Conservation (phyloP, 2,888 invertebrate species). For the Aethes cnicana region DNA sequence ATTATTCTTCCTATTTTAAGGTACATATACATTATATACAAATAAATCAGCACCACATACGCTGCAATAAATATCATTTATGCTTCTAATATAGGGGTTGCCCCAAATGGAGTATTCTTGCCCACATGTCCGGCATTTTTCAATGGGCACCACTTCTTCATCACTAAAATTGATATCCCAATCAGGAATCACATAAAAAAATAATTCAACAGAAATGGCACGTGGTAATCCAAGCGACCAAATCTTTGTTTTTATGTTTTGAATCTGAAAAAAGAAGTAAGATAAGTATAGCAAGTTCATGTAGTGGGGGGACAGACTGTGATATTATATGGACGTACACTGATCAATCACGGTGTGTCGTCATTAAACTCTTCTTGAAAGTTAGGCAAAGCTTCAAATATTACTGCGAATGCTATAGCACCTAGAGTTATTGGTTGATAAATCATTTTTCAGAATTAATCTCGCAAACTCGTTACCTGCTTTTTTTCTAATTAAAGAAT, state of each 20-base stretch:
- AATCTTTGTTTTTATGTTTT: slow-evolving; percentile 13
- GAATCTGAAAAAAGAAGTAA: slow-evolving; percentile 3
- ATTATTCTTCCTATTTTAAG: neutral
- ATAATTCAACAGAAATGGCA: slow-evolving; percentile 2
- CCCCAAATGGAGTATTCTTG: slow-evolving; percentile 1
- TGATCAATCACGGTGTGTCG: slow-evolving; percentile 6
- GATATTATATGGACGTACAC: slow-evolving; percentile 9
- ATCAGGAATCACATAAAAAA: slow-evolving; percentile 5
- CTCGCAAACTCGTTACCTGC: neutral
- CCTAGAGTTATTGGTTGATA: neutral
- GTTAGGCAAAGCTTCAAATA: neutral
- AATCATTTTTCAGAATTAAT: neutral
- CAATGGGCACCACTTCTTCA: slow-evolving; percentile 1
- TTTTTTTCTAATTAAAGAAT: neutral
- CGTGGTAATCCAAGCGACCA: slow-evolving; percentile 5
- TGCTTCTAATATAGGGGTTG: neutral
- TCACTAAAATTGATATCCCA: neutral
- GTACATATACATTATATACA: neutral
- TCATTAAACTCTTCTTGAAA: neutral
- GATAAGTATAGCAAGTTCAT: neutral
- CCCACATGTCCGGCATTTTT: neutral
- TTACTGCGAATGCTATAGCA: neutral
- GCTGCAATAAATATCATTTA: neutral
- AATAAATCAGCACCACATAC: slow-evolving; percentile 9
- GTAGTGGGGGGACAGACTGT: neutral